Evolutionary conservation across 2,888 invertebrate species (phyloP).

Genomic region (Eupithecia centaureata): DNA sequence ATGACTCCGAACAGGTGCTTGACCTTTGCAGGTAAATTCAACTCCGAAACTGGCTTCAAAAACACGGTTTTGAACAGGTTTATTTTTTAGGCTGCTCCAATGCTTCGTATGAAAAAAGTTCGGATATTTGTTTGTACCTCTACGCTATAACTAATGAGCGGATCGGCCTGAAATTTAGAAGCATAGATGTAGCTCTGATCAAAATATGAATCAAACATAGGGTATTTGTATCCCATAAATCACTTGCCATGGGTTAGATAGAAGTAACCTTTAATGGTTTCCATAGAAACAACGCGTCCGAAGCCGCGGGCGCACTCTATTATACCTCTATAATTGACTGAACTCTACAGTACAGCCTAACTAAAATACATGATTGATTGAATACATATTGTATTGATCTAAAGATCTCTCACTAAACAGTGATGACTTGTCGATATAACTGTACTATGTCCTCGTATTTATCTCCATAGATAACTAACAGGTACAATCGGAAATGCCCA

Average conservation of each 20-base stretch:
- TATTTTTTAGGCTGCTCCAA: conserved; percentile 8
- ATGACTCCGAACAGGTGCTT: conserved; percentile 22
- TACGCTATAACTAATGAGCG: no score
- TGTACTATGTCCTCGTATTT: background rate
- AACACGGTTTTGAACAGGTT: conserved; percentile 29
- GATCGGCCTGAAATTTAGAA: no score
- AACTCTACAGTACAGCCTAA: conserved; percentile 2
- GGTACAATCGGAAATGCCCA: background rate
- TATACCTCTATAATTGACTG: conserved; percentile 6
- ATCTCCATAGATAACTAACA: background rate
- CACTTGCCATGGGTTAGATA: no score
- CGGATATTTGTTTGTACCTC: no score
- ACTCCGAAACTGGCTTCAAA: conserved; percentile 20
- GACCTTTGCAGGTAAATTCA: conserved; percentile 29
- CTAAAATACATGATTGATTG: no score
- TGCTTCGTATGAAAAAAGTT: conserved; percentile 19
- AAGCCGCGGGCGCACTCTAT: no score
- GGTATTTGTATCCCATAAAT: no score
- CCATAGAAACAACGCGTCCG: no score
- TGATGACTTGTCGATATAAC: background rate
- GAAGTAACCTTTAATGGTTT: no score
- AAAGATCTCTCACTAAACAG: background rate
- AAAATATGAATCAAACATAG: no score
- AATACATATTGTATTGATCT: conserved; percentile 12
- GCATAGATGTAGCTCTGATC: no score